phyloP scores from a whole-genome alignment of 1,140 invertebrate species.

The Macrocentrus cingulum region DNA sequence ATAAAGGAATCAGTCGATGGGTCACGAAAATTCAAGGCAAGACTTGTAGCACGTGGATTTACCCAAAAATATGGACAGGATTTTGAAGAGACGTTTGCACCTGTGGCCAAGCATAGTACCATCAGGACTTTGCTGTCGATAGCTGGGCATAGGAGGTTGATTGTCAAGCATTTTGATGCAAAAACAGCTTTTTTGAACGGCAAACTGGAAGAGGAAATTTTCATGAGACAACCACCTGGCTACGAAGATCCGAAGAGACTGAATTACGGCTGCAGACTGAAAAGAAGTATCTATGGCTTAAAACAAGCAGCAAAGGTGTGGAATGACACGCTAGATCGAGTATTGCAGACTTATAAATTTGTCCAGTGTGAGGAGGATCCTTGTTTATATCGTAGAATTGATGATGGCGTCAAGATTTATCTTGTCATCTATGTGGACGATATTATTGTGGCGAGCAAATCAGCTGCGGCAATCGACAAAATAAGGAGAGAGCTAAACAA shows the following conservation, averaged over 20 bases:
- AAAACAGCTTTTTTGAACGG: conserved; percentile 55
- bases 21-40: no score
- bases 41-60: neutral
- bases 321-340: conserved; percentile 27
- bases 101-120: neutral
- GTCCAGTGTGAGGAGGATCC: neutral
- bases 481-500: neutral
- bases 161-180: conserved; percentile 45
- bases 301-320: conserved; percentile 25
- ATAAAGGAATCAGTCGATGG: no score
- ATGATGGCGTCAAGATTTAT: no score
- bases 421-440: no score
- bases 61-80: neutral
- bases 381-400: conserved; percentile 17
- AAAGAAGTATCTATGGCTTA: conserved; percentile 28
- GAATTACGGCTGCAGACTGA: conserved; percentile 11
- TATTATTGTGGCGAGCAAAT: no score
- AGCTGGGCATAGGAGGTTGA: conserved; percentile 40
- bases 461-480: neutral
- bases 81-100: neutral
- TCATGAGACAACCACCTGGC: conserved; percentile 48
- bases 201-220: conserved; percentile 49
- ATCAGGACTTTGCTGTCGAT: conserved; percentile 41
- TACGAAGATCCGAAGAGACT: conserved; percentile 14
- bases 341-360: conserved; percentile 18